These are phyloP conservation scores for Eumerus sabulonum DNA, from an alignment of 2,888 invertebrate genomes.

Conservation along the genomic window DNA sequence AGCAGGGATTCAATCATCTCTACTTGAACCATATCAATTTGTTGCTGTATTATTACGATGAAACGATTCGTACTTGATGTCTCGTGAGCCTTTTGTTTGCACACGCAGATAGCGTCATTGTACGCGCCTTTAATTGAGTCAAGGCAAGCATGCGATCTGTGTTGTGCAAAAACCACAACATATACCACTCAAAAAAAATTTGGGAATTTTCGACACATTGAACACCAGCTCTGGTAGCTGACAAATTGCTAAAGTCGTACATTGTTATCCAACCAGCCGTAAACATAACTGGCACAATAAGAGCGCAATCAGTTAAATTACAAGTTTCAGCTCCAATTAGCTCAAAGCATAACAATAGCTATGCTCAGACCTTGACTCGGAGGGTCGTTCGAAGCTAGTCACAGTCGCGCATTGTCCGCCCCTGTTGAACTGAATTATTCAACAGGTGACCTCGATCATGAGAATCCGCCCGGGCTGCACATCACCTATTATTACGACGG, in stretches of 20 bases:
- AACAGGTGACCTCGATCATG: constrained; percentile 44
- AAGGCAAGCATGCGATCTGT: constrained; percentile 55
- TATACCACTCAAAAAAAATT: no score
- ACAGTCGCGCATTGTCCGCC: not conserved
- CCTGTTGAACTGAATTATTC: constrained; percentile 39
- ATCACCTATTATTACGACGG: no score
- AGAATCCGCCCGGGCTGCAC: constrained; percentile 26
- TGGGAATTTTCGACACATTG: no score
- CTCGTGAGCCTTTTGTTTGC: not conserved
- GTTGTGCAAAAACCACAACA: not conserved
- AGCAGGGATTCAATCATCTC: no score
- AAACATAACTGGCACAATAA: constrained; percentile 9
- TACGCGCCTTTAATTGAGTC: constrained; percentile 58
- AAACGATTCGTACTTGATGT: not conserved
- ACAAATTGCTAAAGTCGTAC: no score
- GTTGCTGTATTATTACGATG: constrained; percentile 17
- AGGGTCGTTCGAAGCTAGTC: not conserved
- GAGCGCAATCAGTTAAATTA: constrained; percentile 15
- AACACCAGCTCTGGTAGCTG: no score
- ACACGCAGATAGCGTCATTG: constrained; percentile 27
- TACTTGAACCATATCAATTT: constrained; percentile 2
- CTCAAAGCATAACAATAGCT: constrained; percentile 6
- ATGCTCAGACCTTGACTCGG: constrained; percentile 18
- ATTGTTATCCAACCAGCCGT: not conserved
- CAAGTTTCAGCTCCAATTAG: constrained; percentile 15